Evolutionary conservation across 1,140 invertebrate genomes (phyloP), one percentile per base, ranked within the genome.

Genomic region (Maconellicoccus hirsutus): DNA sequence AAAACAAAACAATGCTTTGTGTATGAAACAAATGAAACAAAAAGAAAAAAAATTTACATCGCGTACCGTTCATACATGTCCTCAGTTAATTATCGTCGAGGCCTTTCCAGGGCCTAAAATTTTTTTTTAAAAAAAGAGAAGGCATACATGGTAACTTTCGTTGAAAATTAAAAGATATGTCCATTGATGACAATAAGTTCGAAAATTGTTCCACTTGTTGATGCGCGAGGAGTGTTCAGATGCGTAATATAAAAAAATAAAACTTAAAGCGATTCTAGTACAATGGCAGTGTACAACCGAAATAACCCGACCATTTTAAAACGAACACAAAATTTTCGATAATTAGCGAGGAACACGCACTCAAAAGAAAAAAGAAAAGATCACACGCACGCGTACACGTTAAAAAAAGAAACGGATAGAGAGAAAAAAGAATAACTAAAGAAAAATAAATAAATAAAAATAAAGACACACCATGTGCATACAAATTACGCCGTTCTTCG

Each of bases 151-250:
- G 42, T 52, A 52, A 52, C 42, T 52, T 52, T 52, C 42, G 42
- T 52, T 52, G 12, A 52, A 52, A 52, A 52, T 52, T 52, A 52
- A 52, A 52, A 52, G 42, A 52, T 52, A 52, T 52, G 42, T 52
- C 42, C 12, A 52, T 8, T 19, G 42, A 52, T 52, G 10, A 19
- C n/a, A 52, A 52, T 52, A 52, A 52, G 42, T 52, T 52, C 42
- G 42, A 52, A 52, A 52, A 52, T 52, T 52, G 42, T 52, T 52
- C 42, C 42, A 52, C 42, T 52, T 8, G 42, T 52, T 52, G 42
- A 52, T 52, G 42, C 16, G n/a, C n/a, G 29, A 33, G 29, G 29
- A 33, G 29, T 33, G 29, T 33, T 33, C 3, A 3, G 12, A 12
- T 33, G 29, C 29, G 3, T 12, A 6, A 33, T 52, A 52, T 3